phyloP scores from a whole-genome alignment of 2,888 invertebrate species.

The Brassicogethes aeneus region DNA sequence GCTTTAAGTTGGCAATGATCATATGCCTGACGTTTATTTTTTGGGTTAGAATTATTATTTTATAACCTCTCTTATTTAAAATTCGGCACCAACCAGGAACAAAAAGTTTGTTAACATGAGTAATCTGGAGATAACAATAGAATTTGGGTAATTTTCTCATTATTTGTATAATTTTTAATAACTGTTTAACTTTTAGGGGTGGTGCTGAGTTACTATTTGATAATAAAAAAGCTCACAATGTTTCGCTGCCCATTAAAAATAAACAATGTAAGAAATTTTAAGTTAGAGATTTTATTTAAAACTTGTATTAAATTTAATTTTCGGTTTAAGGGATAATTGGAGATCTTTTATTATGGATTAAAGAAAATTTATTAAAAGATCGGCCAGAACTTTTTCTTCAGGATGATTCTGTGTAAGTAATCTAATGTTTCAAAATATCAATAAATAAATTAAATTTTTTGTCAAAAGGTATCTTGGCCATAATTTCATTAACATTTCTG shows the following conservation, averaged over 20 bases:
- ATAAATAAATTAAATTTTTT: too few relatives aligned
- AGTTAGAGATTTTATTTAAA: background rate
- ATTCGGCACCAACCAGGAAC: too few relatives aligned
- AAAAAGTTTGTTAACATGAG: too few relatives aligned
- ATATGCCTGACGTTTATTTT: too few relatives aligned
- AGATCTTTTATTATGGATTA: constrained; percentile 72
- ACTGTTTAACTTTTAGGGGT: constrained; percentile 53
- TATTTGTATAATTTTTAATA: constrained; percentile 3
- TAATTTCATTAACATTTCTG: too few relatives aligned
- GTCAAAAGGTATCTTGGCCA: too few relatives aligned
- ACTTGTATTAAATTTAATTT: constrained; percentile 5
- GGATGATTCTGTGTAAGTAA: constrained; percentile 40
- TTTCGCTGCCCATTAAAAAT: constrained; percentile 52
- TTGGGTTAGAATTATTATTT: too few relatives aligned
- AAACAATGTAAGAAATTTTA: constrained; percentile 40
- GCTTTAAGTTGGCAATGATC: background rate
- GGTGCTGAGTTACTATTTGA: constrained; percentile 88
- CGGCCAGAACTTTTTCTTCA: constrained; percentile 63
- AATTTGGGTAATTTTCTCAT: constrained; percentile 28
- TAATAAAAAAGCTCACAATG: constrained; percentile 63
- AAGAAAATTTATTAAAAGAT: constrained; percentile 74
- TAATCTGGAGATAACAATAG: constrained; percentile 25
- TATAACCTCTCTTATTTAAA: too few relatives aligned
- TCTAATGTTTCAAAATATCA: too few relatives aligned
- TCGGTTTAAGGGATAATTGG: constrained; percentile 64